Evolutionary conservation across 2,113 vertebrate genomes (phyloP).

Genomic region (Strix aluco): DNA sequence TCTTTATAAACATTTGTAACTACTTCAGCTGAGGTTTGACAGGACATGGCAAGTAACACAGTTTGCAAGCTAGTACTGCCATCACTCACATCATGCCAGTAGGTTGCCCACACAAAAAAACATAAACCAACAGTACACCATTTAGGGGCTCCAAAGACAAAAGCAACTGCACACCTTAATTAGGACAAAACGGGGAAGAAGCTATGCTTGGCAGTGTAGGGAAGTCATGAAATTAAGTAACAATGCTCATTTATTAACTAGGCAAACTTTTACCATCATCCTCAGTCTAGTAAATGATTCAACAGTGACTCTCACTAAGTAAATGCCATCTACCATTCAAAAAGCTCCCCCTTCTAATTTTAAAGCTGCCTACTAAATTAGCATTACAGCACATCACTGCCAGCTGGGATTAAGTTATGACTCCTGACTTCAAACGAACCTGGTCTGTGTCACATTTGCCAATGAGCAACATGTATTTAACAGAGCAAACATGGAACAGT

Average conservation of each 20-base stretch:
- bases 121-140: background rate
- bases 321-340: background rate
- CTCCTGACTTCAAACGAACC: background rate
- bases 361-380: background rate
- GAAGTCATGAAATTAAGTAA: background rate
- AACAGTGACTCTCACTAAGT: background rate
- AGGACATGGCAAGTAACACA: background rate
- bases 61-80: background rate
- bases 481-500: background rate
- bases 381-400: background rate
- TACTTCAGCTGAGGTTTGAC: background rate
- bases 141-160: background rate
- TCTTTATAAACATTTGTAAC: background rate
- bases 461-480: background rate
- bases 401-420: background rate
- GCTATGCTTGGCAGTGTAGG: background rate
- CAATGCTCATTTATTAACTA: background rate
- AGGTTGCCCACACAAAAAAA: background rate
- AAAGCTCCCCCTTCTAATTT: background rate
- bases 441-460: background rate
- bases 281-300: background rate
- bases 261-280: background rate
- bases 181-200: background rate
- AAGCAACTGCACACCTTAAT: background rate
- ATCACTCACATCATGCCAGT: background rate